phyloP scores from a whole-genome alignment of 2,888 invertebrate species.

The Protula sp. region DNA sequence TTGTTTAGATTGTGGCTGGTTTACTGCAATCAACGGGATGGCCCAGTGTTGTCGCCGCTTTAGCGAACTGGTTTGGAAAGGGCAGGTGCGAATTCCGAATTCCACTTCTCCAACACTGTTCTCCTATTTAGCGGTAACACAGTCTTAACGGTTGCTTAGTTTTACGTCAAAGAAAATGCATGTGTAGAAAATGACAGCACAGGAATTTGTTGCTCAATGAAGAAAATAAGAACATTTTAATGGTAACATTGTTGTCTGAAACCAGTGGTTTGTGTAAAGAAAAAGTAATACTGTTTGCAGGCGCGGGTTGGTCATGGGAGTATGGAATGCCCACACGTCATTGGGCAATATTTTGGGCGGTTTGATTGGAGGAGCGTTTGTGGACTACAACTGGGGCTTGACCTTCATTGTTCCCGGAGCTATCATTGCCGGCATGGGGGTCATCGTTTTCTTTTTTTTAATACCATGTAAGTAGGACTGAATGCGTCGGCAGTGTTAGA shows the following conservation, averaged over 20 bases:
- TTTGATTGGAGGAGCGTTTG: constrained; percentile 80
- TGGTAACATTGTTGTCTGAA: too few species aligned
- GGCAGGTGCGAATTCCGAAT: constrained; percentile 57
- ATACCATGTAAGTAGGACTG: constrained; percentile 59
- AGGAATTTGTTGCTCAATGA: too few species aligned
- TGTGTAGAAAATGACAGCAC: too few species aligned
- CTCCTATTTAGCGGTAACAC: background rate
- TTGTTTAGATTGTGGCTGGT: constrained; percentile 60
- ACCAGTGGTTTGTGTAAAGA: too few species aligned
- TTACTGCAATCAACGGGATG: constrained; percentile 89
- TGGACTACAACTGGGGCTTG: constrained; percentile 75
- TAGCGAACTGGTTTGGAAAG: constrained; percentile 96
- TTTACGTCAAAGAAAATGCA: too few species aligned
- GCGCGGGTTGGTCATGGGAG: constrained; percentile 76
- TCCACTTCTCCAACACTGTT: background rate
- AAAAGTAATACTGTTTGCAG: too few species aligned
- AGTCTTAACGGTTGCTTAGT: too few species aligned
- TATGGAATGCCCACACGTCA: constrained; percentile 96
- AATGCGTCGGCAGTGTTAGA: too few species aligned
- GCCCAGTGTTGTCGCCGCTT: constrained; percentile 89
- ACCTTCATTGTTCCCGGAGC: constrained; percentile 88
- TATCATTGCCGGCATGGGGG: constrained; percentile 61
- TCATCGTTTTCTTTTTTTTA: constrained; percentile 75
- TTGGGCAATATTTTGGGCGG: constrained; percentile 91
- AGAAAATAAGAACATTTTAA: too few species aligned